These are phyloP conservation scores for Yponomeuta cagnagella DNA, from an alignment of 2,888 invertebrate species.

Conservation along the genomic window DNA sequence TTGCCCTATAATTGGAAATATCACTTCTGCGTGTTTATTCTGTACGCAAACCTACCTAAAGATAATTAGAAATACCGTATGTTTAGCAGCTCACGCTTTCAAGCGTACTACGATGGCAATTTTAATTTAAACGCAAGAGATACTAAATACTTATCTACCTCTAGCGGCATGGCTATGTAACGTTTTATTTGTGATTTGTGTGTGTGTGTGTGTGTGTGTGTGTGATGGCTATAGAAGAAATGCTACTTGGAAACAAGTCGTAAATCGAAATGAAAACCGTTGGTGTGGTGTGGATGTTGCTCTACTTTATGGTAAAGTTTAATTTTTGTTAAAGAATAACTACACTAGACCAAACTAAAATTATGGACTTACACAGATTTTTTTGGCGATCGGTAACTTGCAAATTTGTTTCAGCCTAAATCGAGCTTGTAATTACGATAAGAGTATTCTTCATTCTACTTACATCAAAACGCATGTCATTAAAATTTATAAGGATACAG, in stretches of 20 bases:
- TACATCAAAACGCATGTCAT: no score
- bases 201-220: background rate
- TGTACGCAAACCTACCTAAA: background rate
- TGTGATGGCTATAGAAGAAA: slow-evolving; percentile 9
- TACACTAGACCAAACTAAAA: no score
- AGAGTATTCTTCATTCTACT: no score
- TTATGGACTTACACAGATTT: no score
- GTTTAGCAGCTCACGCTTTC: no score
- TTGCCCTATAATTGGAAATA: slow-evolving; percentile 48
- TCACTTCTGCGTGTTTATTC: slow-evolving; percentile 5
- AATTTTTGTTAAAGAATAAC: background rate
- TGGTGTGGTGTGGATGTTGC: background rate
- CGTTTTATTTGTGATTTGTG: no score
- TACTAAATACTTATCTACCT: no score
- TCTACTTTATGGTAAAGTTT: background rate
- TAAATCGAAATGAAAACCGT: slow-evolving; percentile 10
- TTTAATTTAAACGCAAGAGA: no score
- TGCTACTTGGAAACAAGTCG: slow-evolving; percentile 12
- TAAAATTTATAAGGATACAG: no score
- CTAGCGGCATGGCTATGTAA: background rate
- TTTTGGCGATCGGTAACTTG: background rate
- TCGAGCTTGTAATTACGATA: no score
- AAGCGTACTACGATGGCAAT: no score
- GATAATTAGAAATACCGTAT: background rate
- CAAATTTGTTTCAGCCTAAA: background rate